Percentiles rank a stretch among this genome's conserved stretches.
phyloP scores from a whole-genome alignment of 2,797 vertebrate genomes.

The Dendrocincla tyrannina region DNA sequence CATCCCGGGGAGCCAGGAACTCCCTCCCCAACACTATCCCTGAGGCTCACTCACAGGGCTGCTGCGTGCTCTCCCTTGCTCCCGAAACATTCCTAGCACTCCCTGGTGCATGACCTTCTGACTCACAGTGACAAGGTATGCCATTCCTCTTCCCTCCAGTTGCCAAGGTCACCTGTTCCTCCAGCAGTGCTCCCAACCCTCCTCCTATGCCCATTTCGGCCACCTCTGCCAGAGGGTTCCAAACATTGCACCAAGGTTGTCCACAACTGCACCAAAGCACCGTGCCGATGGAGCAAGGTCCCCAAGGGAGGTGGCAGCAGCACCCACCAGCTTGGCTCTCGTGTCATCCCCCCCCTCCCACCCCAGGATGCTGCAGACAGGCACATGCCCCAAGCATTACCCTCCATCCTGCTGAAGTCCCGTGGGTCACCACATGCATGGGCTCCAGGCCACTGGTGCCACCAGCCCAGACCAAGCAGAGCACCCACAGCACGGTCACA shows the following conservation, averaged over 20 bases:
- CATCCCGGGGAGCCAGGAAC: accelerated
- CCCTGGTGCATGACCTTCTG: accelerated
- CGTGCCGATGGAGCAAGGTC: accelerated
- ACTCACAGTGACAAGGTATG: neutral
- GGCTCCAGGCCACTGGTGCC: accelerated
- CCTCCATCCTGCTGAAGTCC: accelerated
- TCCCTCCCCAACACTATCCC: neutral
- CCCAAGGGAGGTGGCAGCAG: neutral
- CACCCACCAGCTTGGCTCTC: neutral
- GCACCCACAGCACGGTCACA: accelerated
- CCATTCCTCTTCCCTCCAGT: neutral
- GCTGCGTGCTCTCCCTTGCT: accelerated
- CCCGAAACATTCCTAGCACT: neutral
- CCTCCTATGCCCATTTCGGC: accelerated
- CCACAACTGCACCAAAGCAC: accelerated
- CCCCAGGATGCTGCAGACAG: neutral
- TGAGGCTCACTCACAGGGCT: accelerated
- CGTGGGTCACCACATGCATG: accelerated
- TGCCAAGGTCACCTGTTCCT: neutral
- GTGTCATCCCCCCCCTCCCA: accelerated
- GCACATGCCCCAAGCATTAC: accelerated
- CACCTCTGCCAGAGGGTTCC: neutral
- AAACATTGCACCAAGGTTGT: neutral
- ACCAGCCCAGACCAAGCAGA: neutral
- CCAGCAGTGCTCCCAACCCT: neutral